phyloP scores from a whole-genome alignment of 2,113 vertebrate genomes.

The Pachycephala philippinensis region DNA sequence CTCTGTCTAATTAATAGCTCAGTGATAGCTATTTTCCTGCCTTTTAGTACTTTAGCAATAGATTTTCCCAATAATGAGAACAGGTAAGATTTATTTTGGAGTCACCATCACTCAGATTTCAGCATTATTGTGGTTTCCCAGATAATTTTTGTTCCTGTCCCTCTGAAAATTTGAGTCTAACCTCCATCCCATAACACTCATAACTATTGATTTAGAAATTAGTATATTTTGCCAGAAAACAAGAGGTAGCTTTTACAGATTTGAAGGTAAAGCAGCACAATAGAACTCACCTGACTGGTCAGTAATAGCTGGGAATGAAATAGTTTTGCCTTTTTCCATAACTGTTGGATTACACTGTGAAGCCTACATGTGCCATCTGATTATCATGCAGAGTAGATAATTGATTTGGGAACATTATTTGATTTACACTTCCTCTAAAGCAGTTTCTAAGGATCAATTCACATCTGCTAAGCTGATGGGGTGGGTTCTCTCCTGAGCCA shows the following conservation, averaged over 20 bases:
- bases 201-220: background rate
- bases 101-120: background rate
- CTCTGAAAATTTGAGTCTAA: background rate
- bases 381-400: background rate
- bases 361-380: background rate
- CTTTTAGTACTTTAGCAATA: background rate
- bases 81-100: background rate
- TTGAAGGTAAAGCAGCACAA: background rate
- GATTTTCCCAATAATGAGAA: background rate
- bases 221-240: background rate
- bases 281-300: background rate
- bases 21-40: background rate
- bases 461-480: background rate
- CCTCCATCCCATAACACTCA: background rate
- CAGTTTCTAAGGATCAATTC: background rate
- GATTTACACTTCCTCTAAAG: background rate
- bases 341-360: background rate
- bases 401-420: background rate
- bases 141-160: background rate
- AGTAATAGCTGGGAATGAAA: background rate
- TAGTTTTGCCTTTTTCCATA: background rate
- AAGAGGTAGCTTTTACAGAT: background rate
- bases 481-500: background rate
- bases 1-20: background rate
- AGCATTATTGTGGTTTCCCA: background rate